Conservation (phyloP, 2,113 vertebrate genomes). For the Gymnarchus niloticus region DNA sequence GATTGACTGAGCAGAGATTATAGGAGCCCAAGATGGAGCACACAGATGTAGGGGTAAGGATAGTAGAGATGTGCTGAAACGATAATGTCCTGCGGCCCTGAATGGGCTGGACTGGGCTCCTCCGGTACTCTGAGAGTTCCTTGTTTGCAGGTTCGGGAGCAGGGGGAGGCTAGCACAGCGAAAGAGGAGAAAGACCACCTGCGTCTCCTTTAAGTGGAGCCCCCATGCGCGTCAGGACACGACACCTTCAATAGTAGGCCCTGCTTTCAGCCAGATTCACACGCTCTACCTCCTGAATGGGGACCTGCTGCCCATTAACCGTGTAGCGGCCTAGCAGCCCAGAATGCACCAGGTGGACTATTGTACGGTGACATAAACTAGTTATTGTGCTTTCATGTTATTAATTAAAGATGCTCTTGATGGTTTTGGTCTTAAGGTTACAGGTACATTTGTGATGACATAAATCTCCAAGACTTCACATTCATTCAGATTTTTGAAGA, state of each 20-base stretch:
- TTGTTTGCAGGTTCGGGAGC: too few relatives aligned
- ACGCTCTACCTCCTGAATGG: not conserved
- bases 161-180: too few relatives aligned
- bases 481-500: too few relatives aligned
- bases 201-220: not conserved
- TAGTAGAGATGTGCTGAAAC: too few relatives aligned
- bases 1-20: not conserved
- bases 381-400: too few relatives aligned
- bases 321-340: not conserved
- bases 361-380: not conserved
- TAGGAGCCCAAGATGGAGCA: not conserved
- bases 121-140: too few relatives aligned
- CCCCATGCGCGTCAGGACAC: not conserved
- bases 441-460: too few relatives aligned
- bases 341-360: slow-evolving; percentile 3
- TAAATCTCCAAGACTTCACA: too few relatives aligned
- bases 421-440: too few relatives aligned
- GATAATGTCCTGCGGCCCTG: too few relatives aligned
- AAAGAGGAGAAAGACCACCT: not conserved
- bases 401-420: too few relatives aligned
- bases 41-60: not conserved
- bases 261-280: not conserved
- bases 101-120: too few relatives aligned
- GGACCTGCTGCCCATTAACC: not conserved
- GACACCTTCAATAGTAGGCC: not conserved